Evolutionary conservation across 92 coral and sea anemone species (phyloP), one percentile per base, ranked within the genome.

Genomic region (Phenganax stokvisi): DNA sequence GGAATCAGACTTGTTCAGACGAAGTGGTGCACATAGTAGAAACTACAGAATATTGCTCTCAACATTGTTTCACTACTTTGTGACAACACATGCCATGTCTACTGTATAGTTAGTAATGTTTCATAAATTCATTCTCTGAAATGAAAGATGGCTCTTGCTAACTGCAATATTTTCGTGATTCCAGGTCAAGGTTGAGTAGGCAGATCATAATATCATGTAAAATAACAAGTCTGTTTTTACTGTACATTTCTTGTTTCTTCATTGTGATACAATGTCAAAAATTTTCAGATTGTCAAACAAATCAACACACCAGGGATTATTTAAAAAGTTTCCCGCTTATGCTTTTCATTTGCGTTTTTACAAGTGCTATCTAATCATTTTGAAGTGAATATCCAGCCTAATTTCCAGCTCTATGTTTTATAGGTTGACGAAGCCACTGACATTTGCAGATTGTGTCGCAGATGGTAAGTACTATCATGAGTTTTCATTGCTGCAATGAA

Each of bases 371-470:
- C 13, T 27, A 28, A 3, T 4, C 29, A 10, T 28, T 6, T 25
- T 3, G 53, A 28, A 68, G 47, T 30, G 31, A 68, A 16, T 68
- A n/a, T 68, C 31, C 54, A 7, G 54, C 12, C 17, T 0, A 68
- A 37, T 68, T 9, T 25, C 54, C 52, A 66, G 31, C 70, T 54
- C 12, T 51, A n/a, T 72, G 75, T 74, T 62, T 54, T 37, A 13
- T 87, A 93, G 98, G 91, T 85, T 92, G 60, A 87, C 92, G 59
- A 93, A 93, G 75, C 98, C 98, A 57, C 85, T 87, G 85, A 88
- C 94, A 31, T 93, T 93, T 84, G 97, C 98, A 56, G 98, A 93
- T 79, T 93, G 98, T 85, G 97, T 93, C 16, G 98, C 94, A 53
- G 87, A 93, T 91, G 98, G 98, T 93, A 85, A 86, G 97, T 86